Conservation (phyloP, 35 echinoderm and acorn worm genomes). For the Heliocidaris erythrogramma region DNA sequence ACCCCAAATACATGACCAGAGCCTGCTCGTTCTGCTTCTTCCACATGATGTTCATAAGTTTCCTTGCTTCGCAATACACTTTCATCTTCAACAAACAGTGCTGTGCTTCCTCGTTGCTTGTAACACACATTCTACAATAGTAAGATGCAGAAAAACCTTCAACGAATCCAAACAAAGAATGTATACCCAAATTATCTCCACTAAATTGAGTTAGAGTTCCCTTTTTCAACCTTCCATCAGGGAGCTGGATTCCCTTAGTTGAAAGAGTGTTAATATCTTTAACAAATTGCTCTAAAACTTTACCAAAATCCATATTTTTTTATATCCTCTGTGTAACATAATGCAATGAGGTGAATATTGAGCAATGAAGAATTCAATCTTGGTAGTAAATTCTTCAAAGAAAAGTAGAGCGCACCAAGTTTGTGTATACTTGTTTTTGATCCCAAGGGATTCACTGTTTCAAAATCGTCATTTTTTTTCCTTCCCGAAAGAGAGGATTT, state of each 20-base stretch:
- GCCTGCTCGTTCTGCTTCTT: too few species aligned
- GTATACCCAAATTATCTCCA: constrained; percentile 69
- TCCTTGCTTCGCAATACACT: not conserved
- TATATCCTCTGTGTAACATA: constrained; percentile 68
- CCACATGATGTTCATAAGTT: not conserved
- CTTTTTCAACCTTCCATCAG: constrained; percentile 54
- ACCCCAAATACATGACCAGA: too few species aligned
- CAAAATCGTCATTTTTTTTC: too few species aligned
- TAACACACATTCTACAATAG: constrained; percentile 46
- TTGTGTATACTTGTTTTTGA: too few species aligned
- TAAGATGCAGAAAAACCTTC: constrained; percentile 72
- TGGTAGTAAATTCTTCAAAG: too few species aligned
- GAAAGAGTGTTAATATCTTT: constrained; percentile 58
- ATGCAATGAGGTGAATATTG: constrained; percentile 68
- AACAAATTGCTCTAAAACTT: constrained; percentile 40
- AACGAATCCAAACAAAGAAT: constrained; percentile 59
- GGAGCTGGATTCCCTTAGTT: constrained; percentile 41
- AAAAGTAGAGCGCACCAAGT: too few species aligned
- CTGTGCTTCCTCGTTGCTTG: not conserved
- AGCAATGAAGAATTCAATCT: constrained; percentile 66
- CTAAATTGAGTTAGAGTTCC: constrained; percentile 63
- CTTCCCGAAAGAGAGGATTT: too few species aligned
- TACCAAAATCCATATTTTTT: constrained; percentile 59
- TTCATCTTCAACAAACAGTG: not conserved
- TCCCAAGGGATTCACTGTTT: too few species aligned